Percentiles rank a stretch among this genome's conserved stretches.
phyloP scores from a whole-genome alignment of 2,113 vertebrate genomes.

The Rhineura floridana region DNA sequence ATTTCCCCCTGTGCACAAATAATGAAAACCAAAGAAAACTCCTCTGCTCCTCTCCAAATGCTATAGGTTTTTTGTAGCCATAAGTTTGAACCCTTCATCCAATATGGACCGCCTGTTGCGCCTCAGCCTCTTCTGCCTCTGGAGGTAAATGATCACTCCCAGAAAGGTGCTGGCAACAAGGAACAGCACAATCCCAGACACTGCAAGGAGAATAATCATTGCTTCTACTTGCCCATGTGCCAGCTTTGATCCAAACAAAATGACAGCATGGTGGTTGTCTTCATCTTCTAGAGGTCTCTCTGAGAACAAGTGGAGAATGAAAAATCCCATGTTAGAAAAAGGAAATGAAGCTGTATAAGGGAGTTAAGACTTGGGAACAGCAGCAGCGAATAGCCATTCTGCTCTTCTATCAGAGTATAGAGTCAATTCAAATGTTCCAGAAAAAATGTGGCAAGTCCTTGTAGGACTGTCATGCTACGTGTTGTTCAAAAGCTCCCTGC shows the following conservation, averaged over 20 bases:
- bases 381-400: neutral
- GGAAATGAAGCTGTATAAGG: neutral
- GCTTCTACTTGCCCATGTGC: slow-evolving; percentile 57
- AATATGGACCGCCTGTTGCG: slow-evolving; percentile 79
- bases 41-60: slow-evolving; percentile 45
- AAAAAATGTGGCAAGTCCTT: neutral
- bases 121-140: slow-evolving; percentile 68
- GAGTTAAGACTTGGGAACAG: neutral
- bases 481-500: neutral
- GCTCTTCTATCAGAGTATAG: neutral
- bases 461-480: neutral
- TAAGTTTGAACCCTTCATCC: slow-evolving; percentile 78
- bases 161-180: slow-evolving; percentile 58
- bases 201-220: slow-evolving; percentile 55
- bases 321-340: neutral
- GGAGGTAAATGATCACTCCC: slow-evolving; percentile 62
- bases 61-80: slow-evolving; percentile 62
- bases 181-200: slow-evolving; percentile 58
- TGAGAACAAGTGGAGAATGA: slow-evolving; percentile 44
- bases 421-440: neutral
- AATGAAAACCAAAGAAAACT: neutral
- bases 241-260: slow-evolving; percentile 69
- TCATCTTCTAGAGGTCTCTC: slow-evolving; percentile 14
- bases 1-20: slow-evolving; percentile 1
- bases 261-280: slow-evolving; percentile 46